These are phyloP conservation scores for Lottia gigantea DNA, from an alignment of 2,888 invertebrate genomes.

Conservation along the genomic window DNA sequence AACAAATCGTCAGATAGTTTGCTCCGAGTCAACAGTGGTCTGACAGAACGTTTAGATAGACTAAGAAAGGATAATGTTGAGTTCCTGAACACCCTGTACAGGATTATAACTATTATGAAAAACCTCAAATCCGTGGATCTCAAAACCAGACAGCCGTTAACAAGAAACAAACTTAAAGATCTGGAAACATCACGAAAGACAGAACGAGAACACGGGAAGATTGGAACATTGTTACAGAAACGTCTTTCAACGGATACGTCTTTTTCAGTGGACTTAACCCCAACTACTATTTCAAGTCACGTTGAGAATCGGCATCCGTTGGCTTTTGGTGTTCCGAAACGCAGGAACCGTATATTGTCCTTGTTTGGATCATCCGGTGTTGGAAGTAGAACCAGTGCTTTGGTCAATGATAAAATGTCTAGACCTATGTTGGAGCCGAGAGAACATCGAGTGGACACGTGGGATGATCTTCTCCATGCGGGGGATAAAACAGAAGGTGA, in stretches of 20 bases:
- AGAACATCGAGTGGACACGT: not conserved
- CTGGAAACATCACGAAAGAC: not conserved
- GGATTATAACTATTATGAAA: conserved; percentile 35
- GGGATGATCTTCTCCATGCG: not conserved
- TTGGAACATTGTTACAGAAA: not conserved
- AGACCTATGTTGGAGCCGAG: not conserved
- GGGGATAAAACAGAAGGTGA: not conserved
- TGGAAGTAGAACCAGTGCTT: not conserved
- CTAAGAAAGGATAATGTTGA: conserved; percentile 35
- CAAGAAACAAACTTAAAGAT: not conserved
- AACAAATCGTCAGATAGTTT: not conserved
- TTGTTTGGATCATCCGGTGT: not conserved
- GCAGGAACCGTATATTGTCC: not conserved
- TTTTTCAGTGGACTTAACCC: not conserved
- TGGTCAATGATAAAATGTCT: not conserved
- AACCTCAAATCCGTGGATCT: conserved; percentile 44
- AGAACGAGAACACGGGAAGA: not conserved
- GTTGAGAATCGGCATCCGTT: no score
- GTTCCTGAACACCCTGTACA: conserved; percentile 35
- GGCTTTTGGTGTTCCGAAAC: not conserved
- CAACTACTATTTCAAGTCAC: not conserved
- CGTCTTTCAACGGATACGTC: not conserved
- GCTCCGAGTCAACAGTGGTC: not conserved
- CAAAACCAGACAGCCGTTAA: conserved; percentile 38
- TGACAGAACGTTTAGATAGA: conserved; percentile 33